phyloP scores from a whole-genome alignment of 1,140 invertebrate genomes.

The Drosophila ercepeae region DNA sequence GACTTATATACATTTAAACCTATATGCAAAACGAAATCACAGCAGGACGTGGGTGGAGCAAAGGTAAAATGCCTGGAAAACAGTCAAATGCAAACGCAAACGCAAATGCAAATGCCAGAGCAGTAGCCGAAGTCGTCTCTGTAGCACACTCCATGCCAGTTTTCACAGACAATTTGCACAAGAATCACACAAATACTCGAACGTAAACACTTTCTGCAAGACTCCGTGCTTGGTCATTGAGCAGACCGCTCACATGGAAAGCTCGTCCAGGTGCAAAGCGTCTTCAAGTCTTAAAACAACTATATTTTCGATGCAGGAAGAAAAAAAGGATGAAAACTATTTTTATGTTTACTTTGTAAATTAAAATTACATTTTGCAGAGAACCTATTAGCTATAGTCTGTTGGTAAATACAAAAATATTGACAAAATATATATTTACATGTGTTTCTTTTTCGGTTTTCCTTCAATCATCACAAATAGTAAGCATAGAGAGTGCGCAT shows the following conservation, averaged over 20 bases:
- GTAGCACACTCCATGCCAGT: slow-evolving; percentile 40
- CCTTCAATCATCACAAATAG: no score
- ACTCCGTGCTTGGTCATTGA: slow-evolving; percentile 49
- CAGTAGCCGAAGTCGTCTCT: slow-evolving; percentile 1
- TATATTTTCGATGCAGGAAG: slow-evolving; percentile 14
- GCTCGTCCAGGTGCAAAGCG: slow-evolving; percentile 49
- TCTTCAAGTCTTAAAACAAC: slow-evolving; percentile 11
- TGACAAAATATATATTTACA: no score
- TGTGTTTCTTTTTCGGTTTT: no score
- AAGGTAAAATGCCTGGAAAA: slow-evolving; percentile 4
- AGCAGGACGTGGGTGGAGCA: slow-evolving; percentile 34
- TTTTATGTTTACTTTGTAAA: no score
- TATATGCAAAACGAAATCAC: slow-evolving; percentile 56
- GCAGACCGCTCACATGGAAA: slow-evolving; percentile 66
- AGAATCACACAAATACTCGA: slow-evolving; percentile 59
- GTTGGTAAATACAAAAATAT: no score
- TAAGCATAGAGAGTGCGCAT: no score
- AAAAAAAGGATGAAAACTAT: neutral
- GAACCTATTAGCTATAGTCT: no score
- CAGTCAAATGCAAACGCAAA: slow-evolving; percentile 1
- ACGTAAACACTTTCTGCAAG: slow-evolving; percentile 28
- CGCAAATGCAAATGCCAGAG: slow-evolving; percentile 26
- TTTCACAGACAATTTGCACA: slow-evolving; percentile 73
- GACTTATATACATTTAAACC: neutral
- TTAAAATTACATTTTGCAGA: no score